phyloP scores from a whole-genome alignment of 2,888 invertebrate genomes.

The Drosophila neonasuta region DNA sequence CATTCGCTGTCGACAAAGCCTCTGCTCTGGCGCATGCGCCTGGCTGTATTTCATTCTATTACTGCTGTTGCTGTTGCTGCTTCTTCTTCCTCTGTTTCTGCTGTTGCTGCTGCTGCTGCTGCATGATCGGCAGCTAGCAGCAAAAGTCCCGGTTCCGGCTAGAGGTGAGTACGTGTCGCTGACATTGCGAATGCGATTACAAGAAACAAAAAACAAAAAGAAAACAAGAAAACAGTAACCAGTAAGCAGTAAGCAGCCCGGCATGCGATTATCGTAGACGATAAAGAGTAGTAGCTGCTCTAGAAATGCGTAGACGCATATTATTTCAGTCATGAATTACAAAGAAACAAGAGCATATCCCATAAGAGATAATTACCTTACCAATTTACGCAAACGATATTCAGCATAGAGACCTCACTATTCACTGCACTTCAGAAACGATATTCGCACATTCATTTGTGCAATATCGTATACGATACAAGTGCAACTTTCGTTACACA shows the following conservation, averaged over 20 bases:
- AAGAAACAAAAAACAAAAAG: too few species aligned
- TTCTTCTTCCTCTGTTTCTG: slow-evolving; percentile 9
- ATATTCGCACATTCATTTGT: too few species aligned
- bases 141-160: slow-evolving; percentile 42
- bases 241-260: neutral
- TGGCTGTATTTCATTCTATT: slow-evolving; percentile 13
- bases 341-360: too few species aligned
- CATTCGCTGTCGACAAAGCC: slow-evolving; percentile 12
- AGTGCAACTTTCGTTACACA: neutral
- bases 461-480: neutral
- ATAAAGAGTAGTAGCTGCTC: neutral
- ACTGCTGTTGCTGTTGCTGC: slow-evolving; percentile 12
- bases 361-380: too few species aligned
- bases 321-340: too few species aligned
- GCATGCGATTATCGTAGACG: neutral
- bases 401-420: too few species aligned
- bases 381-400: too few species aligned
- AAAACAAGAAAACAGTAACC: too few species aligned
- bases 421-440: too few species aligned
- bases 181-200: slow-evolving; percentile 8
- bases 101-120: slow-evolving; percentile 21
- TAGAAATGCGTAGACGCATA: too few species aligned
- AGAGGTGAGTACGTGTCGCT: slow-evolving; percentile 38
- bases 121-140: slow-evolving; percentile 40
- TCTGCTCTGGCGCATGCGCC: slow-evolving; percentile 30